A percentile compares a stretch with the other conserved stretches of the same genome.
Evolutionary conservation across 1,140 invertebrate species (phyloP).

Genomic region (Telenomus remus): DNA sequence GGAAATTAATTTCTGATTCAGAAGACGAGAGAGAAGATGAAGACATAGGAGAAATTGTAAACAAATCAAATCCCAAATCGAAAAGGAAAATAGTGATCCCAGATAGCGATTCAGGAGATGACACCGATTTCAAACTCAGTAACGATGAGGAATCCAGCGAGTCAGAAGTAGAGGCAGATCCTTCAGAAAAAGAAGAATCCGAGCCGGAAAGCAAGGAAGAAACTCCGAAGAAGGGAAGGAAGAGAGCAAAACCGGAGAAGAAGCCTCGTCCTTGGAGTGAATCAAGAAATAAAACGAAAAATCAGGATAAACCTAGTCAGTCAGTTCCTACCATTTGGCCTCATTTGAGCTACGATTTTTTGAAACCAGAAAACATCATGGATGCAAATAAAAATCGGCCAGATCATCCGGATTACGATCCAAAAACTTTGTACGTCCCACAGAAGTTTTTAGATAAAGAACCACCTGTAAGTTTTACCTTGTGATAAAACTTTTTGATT

Average conservation of each 20-base stretch:
- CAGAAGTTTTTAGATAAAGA: conserved; percentile 81
- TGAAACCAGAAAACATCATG: conserved; percentile 87
- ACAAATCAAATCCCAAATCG: too few species aligned
- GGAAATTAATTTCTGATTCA: too few species aligned
- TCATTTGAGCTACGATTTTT: conserved; percentile 86
- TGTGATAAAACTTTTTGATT: too few species aligned
- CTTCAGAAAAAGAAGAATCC: not conserved
- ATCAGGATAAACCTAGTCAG: too few species aligned
- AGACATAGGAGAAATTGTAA: too few species aligned
- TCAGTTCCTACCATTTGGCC: conserved; percentile 79
- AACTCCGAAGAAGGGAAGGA: not conserved
- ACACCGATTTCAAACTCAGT: not conserved
- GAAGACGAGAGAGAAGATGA: too few species aligned
- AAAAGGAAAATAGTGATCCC: not conserved
- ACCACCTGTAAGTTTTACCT: conserved; percentile 86
- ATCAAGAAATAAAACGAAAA: not conserved
- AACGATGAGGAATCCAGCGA: not conserved
- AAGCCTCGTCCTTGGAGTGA: not conserved
- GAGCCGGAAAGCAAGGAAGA: not conserved
- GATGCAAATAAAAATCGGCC: conserved; percentile 81
- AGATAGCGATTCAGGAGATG: not conserved
- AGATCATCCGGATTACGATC: conserved; percentile 91
- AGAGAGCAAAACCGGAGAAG: not conserved
- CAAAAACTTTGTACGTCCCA: conserved; percentile 90
- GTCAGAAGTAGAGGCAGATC: not conserved